Base-by-base conservation (phyloP, 30 jellyfish, hydroid and myxozoan species). In the Rhopilema esculentum region DNA sequence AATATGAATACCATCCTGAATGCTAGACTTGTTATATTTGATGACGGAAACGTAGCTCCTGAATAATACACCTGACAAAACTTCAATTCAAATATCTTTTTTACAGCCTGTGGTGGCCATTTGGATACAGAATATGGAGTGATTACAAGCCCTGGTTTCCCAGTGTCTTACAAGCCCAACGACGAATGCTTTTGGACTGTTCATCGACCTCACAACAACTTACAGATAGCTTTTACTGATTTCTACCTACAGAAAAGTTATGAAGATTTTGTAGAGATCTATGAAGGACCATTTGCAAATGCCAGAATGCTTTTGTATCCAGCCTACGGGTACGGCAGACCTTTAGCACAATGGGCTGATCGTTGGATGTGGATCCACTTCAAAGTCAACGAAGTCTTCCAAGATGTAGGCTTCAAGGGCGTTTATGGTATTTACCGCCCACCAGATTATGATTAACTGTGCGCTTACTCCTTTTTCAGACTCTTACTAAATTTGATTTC, bases 311-410 rank as follows among this genome's bases (percentile, higher is more conserved):
- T 93, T 2, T 71, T 93, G 62, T 72, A 77, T 49, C 31, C 62
- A 72, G 27, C 85, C n/a, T 88, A 51, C 49, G 96, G 93, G 6
- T 71, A 31, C 69, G 33, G 80, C 51, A 89, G 62, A 61, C 98
- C 97, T 1, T 71, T 87, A 69, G 93, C 86, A 21, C 97, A 89
- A 31, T 83, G 97, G 95, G 91, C 96, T n/a, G 96, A 93, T 40
- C 95, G 98, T 6, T 93, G 98, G 98, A 77, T 84, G 81, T 88
- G 97, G 97, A 30, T 93, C 20, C 98, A 93, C 49, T 93, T 93
- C 86, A 92, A 88, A 21, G 89, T 96, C 4, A 94, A 93, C 57
- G 74, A 66, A 1, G 32, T 16, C 33, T 33, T 67, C 77, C 91
- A 77, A 17, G 93, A 76, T 28, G 57, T 27, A 23, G 98, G 98